Evolutionary conservation across 2,888 invertebrate species (phyloP).

Genomic region (Cabera pusaria): DNA sequence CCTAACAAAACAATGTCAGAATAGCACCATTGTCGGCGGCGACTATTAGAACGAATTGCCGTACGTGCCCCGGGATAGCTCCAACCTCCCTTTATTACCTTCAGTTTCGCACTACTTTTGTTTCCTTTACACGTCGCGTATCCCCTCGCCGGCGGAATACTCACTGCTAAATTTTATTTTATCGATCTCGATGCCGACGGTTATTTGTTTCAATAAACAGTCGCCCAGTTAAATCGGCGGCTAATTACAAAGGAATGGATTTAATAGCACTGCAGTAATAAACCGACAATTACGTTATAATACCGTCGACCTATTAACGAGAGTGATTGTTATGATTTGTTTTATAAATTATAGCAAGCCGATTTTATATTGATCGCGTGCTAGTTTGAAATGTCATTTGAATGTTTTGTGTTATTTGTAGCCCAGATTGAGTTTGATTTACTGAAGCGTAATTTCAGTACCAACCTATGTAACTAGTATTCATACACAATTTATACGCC

Average conservation of each 20-base stretch:
- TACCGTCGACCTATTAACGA: slow-evolving; percentile 41
- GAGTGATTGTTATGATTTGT: slow-evolving; percentile 40
- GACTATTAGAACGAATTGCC: slow-evolving; percentile 75
- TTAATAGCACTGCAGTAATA: slow-evolving; percentile 47
- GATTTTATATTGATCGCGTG: slow-evolving; percentile 8
- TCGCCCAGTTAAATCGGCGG: slow-evolving; percentile 40
- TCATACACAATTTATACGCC: too few species aligned
- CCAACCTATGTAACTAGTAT: too few species aligned
- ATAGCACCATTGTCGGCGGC: slow-evolving; percentile 63
- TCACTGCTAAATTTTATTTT: slow-evolving; percentile 40
- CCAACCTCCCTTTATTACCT: slow-evolving; percentile 63
- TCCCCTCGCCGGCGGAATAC: slow-evolving; percentile 51
- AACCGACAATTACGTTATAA: slow-evolving; percentile 48
- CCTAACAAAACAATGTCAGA: slow-evolving; percentile 73
- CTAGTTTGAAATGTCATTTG: slow-evolving; percentile 3
- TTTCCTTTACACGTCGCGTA: slow-evolving; percentile 62
- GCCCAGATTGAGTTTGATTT: too few species aligned
- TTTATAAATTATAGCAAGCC: slow-evolving; percentile 24
- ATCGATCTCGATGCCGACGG: slow-evolving; percentile 39
- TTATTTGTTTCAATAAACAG: slow-evolving; percentile 36
- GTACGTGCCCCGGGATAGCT: slow-evolving; percentile 65
- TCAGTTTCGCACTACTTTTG: slow-evolving; percentile 65
- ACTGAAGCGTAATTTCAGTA: too few species aligned
- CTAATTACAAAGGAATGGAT: slow-evolving; percentile 47
- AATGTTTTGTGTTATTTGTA: too few species aligned